Evolutionary conservation across 2,888 invertebrate genomes (phyloP), one percentile per base, ranked within the genome.

Genomic region (Amblyjoppa fuscipennis): DNA sequence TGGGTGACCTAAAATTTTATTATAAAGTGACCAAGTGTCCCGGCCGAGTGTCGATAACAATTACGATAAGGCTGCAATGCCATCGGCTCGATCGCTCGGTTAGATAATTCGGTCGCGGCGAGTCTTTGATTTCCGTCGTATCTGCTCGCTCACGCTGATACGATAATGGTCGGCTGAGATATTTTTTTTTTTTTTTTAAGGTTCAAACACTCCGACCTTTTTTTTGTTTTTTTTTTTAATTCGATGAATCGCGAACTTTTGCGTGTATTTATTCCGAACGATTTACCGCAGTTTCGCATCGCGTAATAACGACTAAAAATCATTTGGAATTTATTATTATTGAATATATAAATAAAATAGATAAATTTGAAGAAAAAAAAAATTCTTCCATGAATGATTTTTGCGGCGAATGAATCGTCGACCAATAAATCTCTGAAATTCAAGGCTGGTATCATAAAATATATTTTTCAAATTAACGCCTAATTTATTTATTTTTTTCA

Each of bases 61-160:
- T 64, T 9, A 71, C 53, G 76, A 82, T 76, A 82, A 71, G 59
- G 75, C 34, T 71, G 64, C 82, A 77, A 82, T 53, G 56, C 16
- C 76, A 70, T 45, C 71, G 56, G 45, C 53, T 25, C 64, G 31
- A 77, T 77, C 34, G 69, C 20, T 66, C 38, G 31, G 53, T 77
- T 66, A 53, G 71, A 77, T 66, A 66, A 77, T 82, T 49, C 34
- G 1, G 1, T 16, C 38, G 25, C 16, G 20, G 45, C 31, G 38
- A 45, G 7, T 31, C 38, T 61, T 64, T 38, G 25, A 64, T 31
- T 13, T 56, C 9, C 66, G 25, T 41, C 66, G 25, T 41, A 45
- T 69, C 34, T 68, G 25, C 38, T 53, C 38, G n/a, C 20, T 38
- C 41, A 25, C 7, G 53, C 38, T 49, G 68, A 45, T 20, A 56